These are phyloP conservation scores for Tenualosa thibaudeaui DNA, from an alignment of 2,797 vertebrate species.

Conservation along the genomic window DNA sequence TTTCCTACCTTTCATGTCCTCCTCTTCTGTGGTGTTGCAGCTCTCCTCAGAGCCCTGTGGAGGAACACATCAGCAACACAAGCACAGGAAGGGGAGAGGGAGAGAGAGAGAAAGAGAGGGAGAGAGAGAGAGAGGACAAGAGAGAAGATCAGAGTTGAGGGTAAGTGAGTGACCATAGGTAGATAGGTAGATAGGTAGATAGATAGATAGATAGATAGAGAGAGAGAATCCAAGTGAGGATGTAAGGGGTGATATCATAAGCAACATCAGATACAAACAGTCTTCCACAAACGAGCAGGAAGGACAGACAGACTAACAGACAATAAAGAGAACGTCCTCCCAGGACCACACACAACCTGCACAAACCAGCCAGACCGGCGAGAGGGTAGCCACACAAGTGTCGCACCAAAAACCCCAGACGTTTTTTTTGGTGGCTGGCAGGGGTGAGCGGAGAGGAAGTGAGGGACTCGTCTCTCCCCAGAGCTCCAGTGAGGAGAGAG, in stretches of 20 bases:
- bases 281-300: slow-evolving; percentile 23
- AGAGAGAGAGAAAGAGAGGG: slow-evolving; percentile 32
- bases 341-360: slow-evolving; percentile 59
- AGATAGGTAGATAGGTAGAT: neutral
- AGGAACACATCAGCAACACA: slow-evolving; percentile 31
- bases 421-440: slow-evolving; percentile 28
- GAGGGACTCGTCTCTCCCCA: neutral
- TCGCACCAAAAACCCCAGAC: slow-evolving; percentile 46
- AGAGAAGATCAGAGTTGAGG: neutral
- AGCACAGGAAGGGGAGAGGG: slow-evolving; percentile 24
- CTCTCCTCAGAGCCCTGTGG: slow-evolving; percentile 96
- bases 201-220: neutral
- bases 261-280: slow-evolving; percentile 15
- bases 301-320: slow-evolving; percentile 55
- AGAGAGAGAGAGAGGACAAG: slow-evolving; percentile 28
- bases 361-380: slow-evolving; percentile 73
- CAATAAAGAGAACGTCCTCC: slow-evolving; percentile 49
- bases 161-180: neutral
- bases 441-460: neutral
- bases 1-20: slow-evolving; percentile 98
- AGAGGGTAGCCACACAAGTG: slow-evolving; percentile 44
- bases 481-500: neutral
- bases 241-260: neutral
- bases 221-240: neutral
- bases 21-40: slow-evolving; percentile 97